Base-by-base conservation (phyloP, 2,888 invertebrate genomes). In the Papilio gigon region DNA sequence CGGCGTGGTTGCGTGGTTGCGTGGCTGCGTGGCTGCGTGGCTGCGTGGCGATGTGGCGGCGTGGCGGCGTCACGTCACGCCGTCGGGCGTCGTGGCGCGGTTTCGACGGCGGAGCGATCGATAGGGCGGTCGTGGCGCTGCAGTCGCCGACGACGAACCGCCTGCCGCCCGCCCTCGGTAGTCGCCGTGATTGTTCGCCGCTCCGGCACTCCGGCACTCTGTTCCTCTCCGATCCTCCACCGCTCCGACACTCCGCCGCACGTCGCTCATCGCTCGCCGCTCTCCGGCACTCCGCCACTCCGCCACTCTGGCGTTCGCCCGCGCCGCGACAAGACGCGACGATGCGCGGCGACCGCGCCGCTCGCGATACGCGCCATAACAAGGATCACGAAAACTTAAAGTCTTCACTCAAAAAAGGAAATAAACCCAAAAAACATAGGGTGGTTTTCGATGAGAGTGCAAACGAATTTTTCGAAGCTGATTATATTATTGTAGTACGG, bases 381-480 rank as follows among this genome's bases (percentile, higher is more conserved):
- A 93, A 94, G 76, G 93, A 94, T 82, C 87, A 92, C 78, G 93
- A 93, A 72, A 93, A 94, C 82, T 93, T 95, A 77, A 95, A 95
- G 81, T 95, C 95, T 37, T 93, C 96, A 78, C 93, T 97, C 66
- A 96, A 97, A 89, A 95, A 96, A 71, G 95, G 95, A 70, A 93
- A 92, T 75, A 95, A 95, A 82, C 85, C 92, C 70, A 95, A 95
- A 77, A 96, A 95, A 80, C 94, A 97, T 84, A 94, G 97, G 68
- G 97, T 97, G 27, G 95, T 97, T 65, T 97, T 97, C 82, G 97
- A 97, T 83, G 97, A 97, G 89, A 96, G 95, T 80, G 94, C 96
- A 65, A 97, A 97, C 89, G 96, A 97, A 85, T 97, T 97, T 89
- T 97, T 97, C 85, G 97, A 97, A 78, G 97, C 97, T 64, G 97